Evolutionary conservation across 2,888 invertebrate genomes (phyloP).

Genomic region (Xylophagus ater): DNA sequence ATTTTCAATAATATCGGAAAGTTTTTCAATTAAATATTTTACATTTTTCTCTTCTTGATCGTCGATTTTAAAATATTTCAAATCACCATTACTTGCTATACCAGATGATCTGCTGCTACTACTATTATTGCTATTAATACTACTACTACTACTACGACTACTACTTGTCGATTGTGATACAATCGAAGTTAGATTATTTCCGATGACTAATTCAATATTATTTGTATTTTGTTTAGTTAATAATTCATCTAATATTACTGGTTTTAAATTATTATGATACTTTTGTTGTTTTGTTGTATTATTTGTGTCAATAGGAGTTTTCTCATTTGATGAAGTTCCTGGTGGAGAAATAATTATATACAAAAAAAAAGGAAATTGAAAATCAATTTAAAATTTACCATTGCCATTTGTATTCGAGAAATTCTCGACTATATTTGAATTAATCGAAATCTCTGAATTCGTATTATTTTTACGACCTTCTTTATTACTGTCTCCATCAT

Average conservation of each 20-base stretch:
- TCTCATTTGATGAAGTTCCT: too few relatives aligned
- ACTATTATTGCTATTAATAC: too few relatives aligned
- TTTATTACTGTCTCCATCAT: constrained; percentile 52
- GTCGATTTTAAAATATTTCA: constrained; percentile 3
- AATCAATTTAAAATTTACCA: not conserved
- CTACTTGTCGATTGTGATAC: constrained; percentile 10
- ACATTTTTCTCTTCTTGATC: not conserved
- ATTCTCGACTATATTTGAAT: constrained; percentile 10
- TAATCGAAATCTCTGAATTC: constrained; percentile 7
- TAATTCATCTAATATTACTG: constrained; percentile 7
- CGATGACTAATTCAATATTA: constrained; percentile 5
- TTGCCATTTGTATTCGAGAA: constrained; percentile 3
- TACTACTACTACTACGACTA: constrained; percentile 11
- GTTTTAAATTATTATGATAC: not conserved
- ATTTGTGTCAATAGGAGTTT: too few relatives aligned
- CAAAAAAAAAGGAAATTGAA: not conserved
- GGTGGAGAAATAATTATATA: too few relatives aligned
- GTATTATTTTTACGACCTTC: constrained; percentile 35
- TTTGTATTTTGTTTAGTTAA: not conserved
- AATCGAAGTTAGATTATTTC: constrained; percentile 1
- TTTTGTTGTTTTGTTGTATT: not conserved
- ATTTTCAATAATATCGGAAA: not conserved
- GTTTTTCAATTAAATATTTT: not conserved
- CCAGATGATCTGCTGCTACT: constrained; percentile 12
- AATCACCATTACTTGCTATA: constrained; percentile 4